phyloP scores from a whole-genome alignment of 1,140 invertebrate species.

The Acromyrmex echinatior region DNA sequence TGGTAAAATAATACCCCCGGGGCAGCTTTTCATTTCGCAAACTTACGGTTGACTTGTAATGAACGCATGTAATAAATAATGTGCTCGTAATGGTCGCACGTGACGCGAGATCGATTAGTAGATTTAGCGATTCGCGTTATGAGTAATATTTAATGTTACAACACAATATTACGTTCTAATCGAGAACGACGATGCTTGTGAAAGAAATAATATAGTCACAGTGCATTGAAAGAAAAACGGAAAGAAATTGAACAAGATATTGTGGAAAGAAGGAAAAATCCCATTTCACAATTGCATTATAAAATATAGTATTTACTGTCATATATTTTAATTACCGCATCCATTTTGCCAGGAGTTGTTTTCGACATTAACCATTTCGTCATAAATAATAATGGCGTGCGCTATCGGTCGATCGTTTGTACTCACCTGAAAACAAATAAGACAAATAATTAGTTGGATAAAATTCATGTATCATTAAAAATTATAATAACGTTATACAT shows the following conservation, averaged over 20 bases:
- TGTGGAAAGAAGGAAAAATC: background rate
- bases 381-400: slow-evolving; percentile 27
- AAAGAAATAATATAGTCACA: background rate
- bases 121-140: slow-evolving; percentile 27
- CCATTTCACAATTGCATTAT: background rate
- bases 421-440: slow-evolving; percentile 54
- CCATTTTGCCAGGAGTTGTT: slow-evolving; percentile 7
- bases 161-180: background rate
- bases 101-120: slow-evolving; percentile 12
- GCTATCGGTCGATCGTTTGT: slow-evolving; percentile 11
- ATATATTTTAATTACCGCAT: slow-evolving; percentile 50
- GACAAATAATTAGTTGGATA: slow-evolving; percentile 11
- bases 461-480: background rate
- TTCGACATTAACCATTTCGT: background rate
- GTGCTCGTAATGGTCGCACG: slow-evolving; percentile 6
- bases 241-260: background rate
- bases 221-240: background rate
- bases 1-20: background rate
- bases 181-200: too few species aligned
- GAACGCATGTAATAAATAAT: slow-evolving; percentile 32
- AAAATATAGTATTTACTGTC: slow-evolving; percentile 1
- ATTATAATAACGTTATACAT: background rate
- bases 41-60: slow-evolving; percentile 54
- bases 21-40: slow-evolving; percentile 27
- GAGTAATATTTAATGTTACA: slow-evolving; percentile 11